Evolutionary conservation across 2,113 vertebrate species (phyloP).

Genomic region (Labeo rohita): DNA sequence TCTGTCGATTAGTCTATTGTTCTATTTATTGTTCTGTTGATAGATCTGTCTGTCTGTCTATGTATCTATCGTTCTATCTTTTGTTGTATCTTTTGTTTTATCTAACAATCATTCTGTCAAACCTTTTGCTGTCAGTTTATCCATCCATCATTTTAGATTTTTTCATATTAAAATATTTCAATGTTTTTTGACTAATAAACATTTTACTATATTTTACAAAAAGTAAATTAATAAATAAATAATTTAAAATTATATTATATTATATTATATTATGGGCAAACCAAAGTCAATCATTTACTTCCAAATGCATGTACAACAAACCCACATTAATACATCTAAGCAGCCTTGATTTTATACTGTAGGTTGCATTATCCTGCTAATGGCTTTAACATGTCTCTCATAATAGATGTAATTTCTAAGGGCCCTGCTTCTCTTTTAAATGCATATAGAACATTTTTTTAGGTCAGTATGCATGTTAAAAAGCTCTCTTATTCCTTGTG

Average conservation of each 20-base stretch:
- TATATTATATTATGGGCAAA: too few relatives aligned
- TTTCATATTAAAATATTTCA: too few relatives aligned
- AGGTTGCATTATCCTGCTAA: neutral
- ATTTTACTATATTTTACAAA: neutral
- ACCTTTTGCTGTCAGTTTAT: neutral
- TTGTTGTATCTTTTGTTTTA: too few relatives aligned
- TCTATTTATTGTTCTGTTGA: too few relatives aligned
- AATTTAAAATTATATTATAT: too few relatives aligned
- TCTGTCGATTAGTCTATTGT: too few relatives aligned
- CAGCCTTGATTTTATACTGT: neutral
- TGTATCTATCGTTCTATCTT: too few relatives aligned
- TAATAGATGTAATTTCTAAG: neutral
- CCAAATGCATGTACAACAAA: neutral
- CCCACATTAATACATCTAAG: neutral
- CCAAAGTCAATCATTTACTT: neutral
- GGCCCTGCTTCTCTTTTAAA: neutral
- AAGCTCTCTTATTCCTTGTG: neutral
- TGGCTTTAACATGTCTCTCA: neutral
- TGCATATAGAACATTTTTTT: neutral
- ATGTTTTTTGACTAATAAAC: too few relatives aligned
- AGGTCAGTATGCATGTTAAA: conserved; percentile 29
- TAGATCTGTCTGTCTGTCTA: too few relatives aligned
- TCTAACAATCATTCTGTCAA: too few relatives aligned
- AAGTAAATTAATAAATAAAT: too few relatives aligned
- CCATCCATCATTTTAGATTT: neutral